A percentile compares a stretch with the other conserved stretches of the same genome.
phyloP scores from a whole-genome alignment of 1,140 invertebrate genomes.

The Pogonomyrmex californicus region DNA sequence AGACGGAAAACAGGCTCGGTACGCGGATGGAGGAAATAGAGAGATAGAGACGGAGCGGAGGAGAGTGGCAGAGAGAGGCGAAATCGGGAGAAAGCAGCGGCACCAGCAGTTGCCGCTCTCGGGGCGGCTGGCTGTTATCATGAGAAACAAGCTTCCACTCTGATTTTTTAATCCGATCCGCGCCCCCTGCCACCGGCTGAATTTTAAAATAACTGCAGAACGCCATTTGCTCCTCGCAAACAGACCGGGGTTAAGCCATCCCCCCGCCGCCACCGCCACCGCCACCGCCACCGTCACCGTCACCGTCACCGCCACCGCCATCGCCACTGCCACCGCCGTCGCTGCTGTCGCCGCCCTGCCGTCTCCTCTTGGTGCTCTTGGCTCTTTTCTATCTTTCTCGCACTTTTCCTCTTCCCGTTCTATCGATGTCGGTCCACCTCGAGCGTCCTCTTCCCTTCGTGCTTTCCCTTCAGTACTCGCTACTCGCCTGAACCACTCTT shows the following conservation, averaged over 20 bases:
- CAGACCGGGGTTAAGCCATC: slow-evolving; percentile 83
- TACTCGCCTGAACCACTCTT: slow-evolving; percentile 27
- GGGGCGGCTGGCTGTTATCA: slow-evolving; percentile 86
- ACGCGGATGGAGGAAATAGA: slow-evolving; percentile 68
- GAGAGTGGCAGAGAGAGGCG: slow-evolving; percentile 66
- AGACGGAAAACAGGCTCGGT: slow-evolving; percentile 67
- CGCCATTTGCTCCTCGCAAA: slow-evolving; percentile 87
- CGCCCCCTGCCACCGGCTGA: slow-evolving; percentile 80
- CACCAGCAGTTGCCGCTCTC: slow-evolving; percentile 84
- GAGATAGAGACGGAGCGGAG: slow-evolving; percentile 70
- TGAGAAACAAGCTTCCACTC: slow-evolving; percentile 87
- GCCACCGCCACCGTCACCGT: neutral
- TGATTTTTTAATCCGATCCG: slow-evolving; percentile 87
- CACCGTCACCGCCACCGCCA: neutral
- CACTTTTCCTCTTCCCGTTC: slow-evolving; percentile 55
- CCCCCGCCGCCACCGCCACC: slow-evolving; percentile 18
- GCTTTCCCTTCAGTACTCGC: slow-evolving; percentile 13
- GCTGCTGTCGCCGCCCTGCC: slow-evolving; percentile 20
- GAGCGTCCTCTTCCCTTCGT: neutral
- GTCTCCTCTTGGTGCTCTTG: slow-evolving; percentile 62
- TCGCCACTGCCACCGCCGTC: neutral
- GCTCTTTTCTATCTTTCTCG: slow-evolving; percentile 62
- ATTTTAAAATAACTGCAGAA: slow-evolving; percentile 88
- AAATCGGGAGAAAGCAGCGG: slow-evolving; percentile 84
- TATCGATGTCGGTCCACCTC: slow-evolving; percentile 43